A percentile compares a stretch with the other conserved stretches of the same genome.
Evolutionary conservation across 2,113 vertebrate genomes (phyloP).

Genomic region (Notothenia coriiceps): DNA sequence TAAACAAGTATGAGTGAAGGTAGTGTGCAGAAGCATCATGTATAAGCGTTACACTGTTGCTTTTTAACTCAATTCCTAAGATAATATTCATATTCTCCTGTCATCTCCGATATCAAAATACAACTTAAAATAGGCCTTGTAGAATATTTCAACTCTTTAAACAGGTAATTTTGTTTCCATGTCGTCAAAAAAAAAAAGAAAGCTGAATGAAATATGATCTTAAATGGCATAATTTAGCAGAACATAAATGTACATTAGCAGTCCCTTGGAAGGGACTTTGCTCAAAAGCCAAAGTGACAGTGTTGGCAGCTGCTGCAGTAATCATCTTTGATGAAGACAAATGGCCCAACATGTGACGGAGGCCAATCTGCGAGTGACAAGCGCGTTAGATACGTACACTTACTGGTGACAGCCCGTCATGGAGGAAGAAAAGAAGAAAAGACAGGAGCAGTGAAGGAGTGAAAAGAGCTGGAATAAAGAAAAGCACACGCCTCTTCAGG

Average conservation of each 20-base stretch:
- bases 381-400: conserved; percentile 22
- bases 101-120: background rate
- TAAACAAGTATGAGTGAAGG: too few relatives aligned
- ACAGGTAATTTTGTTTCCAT: background rate
- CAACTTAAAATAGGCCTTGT: background rate
- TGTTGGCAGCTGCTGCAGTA: conserved; percentile 2
- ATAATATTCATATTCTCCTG: background rate
- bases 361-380: conserved; percentile 30
- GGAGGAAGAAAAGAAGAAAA: conserved; percentile 17
- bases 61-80: background rate
- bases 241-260: background rate
- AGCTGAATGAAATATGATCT: background rate
- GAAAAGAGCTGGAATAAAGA: conserved; percentile 23
- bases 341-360: conserved; percentile 35
- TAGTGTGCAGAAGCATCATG: too few relatives aligned
- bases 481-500: conserved; percentile 1
- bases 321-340: conserved; percentile 58
- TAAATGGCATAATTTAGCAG: background rate
- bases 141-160: background rate
- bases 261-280: background rate
- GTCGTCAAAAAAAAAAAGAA: background rate
- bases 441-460: conserved; percentile 18
- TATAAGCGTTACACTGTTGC: background rate
- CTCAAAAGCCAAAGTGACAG: conserved; percentile 32
- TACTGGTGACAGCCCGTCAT: conserved; percentile 42